A percentile compares a stretch with the other conserved stretches of the same genome.
Conservation (phyloP, 2,888 invertebrate genomes). For the Chydorus sphaericus region DNA sequence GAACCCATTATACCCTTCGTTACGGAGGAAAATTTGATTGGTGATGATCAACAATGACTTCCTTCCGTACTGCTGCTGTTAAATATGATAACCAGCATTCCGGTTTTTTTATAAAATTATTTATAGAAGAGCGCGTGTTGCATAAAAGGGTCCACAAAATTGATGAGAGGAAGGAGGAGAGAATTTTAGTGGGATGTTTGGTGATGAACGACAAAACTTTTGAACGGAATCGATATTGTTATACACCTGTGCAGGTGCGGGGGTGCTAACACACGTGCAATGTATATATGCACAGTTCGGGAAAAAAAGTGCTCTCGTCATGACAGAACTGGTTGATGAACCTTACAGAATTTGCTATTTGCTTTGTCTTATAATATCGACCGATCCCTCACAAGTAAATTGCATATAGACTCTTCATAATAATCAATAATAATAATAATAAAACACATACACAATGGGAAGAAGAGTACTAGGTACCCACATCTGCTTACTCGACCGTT, state of each 20-base stretch:
- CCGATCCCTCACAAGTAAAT: slow-evolving; percentile 2
- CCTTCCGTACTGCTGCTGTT: not conserved
- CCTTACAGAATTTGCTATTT: too few relatives aligned
- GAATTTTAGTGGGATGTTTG: not conserved
- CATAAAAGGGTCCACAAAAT: not conserved
- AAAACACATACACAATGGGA: not conserved
- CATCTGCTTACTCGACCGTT: not conserved
- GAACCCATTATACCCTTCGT: not conserved
- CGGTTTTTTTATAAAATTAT: not conserved
- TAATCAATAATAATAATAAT: slow-evolving; percentile 6
- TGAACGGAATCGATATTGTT: not conserved
- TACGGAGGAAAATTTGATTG: not conserved
- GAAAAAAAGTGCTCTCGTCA: too few relatives aligned
- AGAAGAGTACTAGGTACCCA: not conserved
- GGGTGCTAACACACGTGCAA: not conserved
- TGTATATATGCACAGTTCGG: not conserved
- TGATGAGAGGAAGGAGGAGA: not conserved
- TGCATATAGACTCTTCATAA: not conserved
- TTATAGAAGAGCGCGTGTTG: not conserved
- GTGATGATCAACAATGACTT: not conserved
- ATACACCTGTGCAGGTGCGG: not conserved
- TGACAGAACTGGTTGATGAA: too few relatives aligned
- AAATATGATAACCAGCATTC: not conserved
- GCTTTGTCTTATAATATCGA: not conserved
- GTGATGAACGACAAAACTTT: not conserved